These are phyloP conservation scores for Morelia viridis DNA, from an alignment of 2,797 vertebrate species.

Conservation along the genomic window DNA sequence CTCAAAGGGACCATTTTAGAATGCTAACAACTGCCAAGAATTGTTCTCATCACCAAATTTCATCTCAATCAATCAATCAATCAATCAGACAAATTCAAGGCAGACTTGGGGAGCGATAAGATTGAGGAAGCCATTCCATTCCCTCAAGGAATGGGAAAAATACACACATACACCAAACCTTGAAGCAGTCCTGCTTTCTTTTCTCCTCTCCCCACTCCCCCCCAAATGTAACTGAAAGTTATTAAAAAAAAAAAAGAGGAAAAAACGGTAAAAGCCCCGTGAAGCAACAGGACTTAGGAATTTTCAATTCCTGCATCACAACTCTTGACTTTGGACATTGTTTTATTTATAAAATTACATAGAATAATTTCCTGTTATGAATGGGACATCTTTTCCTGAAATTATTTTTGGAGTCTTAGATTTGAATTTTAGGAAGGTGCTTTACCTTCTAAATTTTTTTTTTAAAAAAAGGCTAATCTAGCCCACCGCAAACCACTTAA, in stretches of 20 bases:
- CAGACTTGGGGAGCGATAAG: neutral
- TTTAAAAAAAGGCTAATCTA: neutral
- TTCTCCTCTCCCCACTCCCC: neutral
- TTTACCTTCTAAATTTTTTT: neutral
- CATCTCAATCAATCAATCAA: neutral
- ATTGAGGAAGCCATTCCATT: neutral
- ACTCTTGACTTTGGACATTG: neutral
- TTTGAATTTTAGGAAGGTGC: neutral
- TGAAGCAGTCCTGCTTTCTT: neutral
- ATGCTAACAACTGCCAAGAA: conserved; percentile 37
- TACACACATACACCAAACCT: neutral
- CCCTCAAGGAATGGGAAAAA: neutral
- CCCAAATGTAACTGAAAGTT: neutral
- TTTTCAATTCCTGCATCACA: neutral
- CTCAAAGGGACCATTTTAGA: conserved; percentile 43
- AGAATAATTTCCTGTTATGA: neutral
- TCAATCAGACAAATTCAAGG: neutral
- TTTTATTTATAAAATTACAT: neutral
- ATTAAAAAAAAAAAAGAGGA: neutral
- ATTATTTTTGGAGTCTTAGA: neutral
- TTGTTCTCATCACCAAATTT: conserved; percentile 1
- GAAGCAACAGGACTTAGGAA: neutral
- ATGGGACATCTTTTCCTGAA: neutral
- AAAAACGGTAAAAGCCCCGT: neutral
- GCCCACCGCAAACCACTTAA: neutral